Evolutionary conservation across 1,140 invertebrate genomes (phyloP).

Genomic region (Asbolus verrucosus): DNA sequence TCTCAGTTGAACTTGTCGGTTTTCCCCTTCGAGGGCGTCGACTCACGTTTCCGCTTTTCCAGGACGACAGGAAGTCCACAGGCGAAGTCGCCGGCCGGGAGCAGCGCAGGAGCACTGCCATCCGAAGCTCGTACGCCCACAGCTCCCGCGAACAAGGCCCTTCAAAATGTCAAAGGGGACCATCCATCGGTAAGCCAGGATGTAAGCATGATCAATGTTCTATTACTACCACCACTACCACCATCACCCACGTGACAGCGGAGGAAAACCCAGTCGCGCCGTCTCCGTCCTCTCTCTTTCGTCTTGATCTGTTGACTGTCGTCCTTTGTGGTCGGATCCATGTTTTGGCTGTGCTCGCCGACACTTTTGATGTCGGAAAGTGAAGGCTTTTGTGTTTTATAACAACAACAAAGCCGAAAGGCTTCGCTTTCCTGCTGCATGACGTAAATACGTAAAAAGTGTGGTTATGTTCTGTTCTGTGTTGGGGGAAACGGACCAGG

Average conservation of each 20-base stretch:
- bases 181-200: conserved; percentile 79
- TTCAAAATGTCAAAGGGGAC: conserved; percentile 81
- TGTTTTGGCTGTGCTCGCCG: conserved; percentile 6
- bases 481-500: too few relatives aligned
- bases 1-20: too few relatives aligned
- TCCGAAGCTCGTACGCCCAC: conserved; percentile 76
- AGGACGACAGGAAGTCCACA: conserved; percentile 79
- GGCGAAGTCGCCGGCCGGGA: conserved; percentile 77
- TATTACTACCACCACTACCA: conserved; percentile 17
- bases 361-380: background rate
- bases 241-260: background rate
- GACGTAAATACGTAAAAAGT: background rate
- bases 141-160: conserved; percentile 77
- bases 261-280: background rate
- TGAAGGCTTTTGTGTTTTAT: conserved; percentile 8
- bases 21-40: too few relatives aligned
- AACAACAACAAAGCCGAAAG: background rate
- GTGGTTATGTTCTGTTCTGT: too few relatives aligned
- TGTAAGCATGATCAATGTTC: conserved; percentile 62
- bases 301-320: conserved; percentile 30
- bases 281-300: background rate
- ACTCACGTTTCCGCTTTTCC: conserved; percentile 50
- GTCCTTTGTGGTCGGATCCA: conserved; percentile 15
- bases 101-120: conserved; percentile 70
- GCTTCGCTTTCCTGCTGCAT: conserved; percentile 6